Base-by-base conservation (phyloP, 1,140 invertebrate species). In the Acyrthosiphon pisum region DNA sequence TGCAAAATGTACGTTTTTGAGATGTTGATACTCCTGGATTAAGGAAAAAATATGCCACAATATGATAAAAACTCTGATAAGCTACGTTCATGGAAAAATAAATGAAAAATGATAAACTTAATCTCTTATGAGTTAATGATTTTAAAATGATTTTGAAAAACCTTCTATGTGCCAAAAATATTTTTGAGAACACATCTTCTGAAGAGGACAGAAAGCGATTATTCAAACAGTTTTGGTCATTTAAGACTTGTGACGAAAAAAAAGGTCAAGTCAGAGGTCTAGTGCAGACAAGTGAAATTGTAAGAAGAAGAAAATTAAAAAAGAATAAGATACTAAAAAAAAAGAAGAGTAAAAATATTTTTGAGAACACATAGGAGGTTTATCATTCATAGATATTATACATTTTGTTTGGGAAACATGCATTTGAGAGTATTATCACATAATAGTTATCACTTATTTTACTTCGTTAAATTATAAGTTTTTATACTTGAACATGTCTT, bases 171-270 rank as follows among this genome's bases (percentile, higher is more conserved):
- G 68, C 76, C n/a, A 41, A 41, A 35, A 83, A 41, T 83, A 41
- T 83, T 83, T 83, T 83, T 83, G 20, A 41, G n/a, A n/a, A n/a
- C n/a, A n/a, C n/a, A n/a, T n/a, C n/a, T 84, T n/a, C 81, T 83
- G 48, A 48, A 90, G 48, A 53, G 30, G 46, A 37, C 23, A 35
- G 46, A 90, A 87, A 20, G 23, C 84, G 88, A 37, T 37, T 56
- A 48, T 53, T 90, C 8, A 53, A 90, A 50, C 20, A 48, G n/a
- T 90, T 90, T 26, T 90, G 48, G 88, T 26, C 41, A 50, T 41
- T 48, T 44, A 53, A 48, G 44, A 50, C 35, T 90, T 90, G 88
- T 48, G 35, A 90, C 20, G 88, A 50, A 56, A 90, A 90, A 56
- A 44, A 50, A n/a, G n/a, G 46, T 56, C 37, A 50, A 53, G 18